Evolutionary conservation across 1,140 invertebrate genomes (phyloP).

Genomic region (Ladona fulva): DNA sequence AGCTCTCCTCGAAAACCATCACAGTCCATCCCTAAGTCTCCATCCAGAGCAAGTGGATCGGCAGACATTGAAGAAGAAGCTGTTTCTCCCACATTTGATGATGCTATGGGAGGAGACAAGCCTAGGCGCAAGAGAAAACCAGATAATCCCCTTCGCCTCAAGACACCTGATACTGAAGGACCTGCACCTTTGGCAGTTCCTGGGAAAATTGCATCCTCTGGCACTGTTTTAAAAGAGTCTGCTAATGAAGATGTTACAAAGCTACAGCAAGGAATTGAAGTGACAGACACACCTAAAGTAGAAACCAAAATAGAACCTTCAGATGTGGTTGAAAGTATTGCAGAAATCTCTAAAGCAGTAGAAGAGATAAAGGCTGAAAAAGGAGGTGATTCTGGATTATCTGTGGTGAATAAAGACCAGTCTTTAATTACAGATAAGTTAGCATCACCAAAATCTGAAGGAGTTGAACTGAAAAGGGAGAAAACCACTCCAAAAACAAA

Average conservation of each 20-base stretch:
- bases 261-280: not conserved
- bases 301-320: not conserved
- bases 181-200: not conserved
- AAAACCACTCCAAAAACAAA: not conserved
- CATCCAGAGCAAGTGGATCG: not conserved
- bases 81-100: constrained; percentile 13
- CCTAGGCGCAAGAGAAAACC: constrained; percentile 7
- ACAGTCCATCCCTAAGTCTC: not conserved
- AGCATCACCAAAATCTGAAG: not conserved
- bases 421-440: not conserved
- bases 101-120: not conserved
- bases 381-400: not conserved
- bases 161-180: constrained; percentile 11
- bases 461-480: not conserved
- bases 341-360: not conserved
- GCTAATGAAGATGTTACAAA: not conserved
- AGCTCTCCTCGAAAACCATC: not conserved
- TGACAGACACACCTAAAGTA: not conserved
- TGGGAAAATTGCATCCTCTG: not conserved
- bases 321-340: not conserved
- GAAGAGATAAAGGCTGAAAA: not conserved
- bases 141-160: constrained; percentile 10
- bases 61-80: not conserved
- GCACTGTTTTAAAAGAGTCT: not conserved
- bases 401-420: not conserved